A percentile compares a stretch with the other conserved stretches of the same genome.
phyloP scores from a whole-genome alignment of 2,888 invertebrate genomes.

The Melinopterus prodromus region DNA sequence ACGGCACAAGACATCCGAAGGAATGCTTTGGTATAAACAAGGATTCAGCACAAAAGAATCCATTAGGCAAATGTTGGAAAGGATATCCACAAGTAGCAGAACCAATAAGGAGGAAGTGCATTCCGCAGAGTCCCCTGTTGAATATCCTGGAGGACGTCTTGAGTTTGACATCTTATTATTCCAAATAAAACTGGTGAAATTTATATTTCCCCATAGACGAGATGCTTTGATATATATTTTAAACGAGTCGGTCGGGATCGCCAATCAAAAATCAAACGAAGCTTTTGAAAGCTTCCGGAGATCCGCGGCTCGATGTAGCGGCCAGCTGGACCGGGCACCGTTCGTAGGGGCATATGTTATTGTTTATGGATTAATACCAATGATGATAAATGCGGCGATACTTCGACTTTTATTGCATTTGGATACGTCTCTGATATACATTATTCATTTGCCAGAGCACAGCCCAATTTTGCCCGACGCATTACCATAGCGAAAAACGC shows the following conservation, averaged over 20 bases:
- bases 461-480: background rate
- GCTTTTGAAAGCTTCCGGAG: background rate
- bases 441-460: conserved; percentile 4
- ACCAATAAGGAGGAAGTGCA: no score
- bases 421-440: conserved; percentile 4
- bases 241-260: background rate
- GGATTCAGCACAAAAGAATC: no score
- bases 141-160: background rate
- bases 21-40: no score
- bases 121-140: no score
- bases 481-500: background rate
- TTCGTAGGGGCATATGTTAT: background rate
- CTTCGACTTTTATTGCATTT: conserved; percentile 4
- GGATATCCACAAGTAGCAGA: no score
- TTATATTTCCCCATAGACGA: background rate
- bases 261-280: background rate
- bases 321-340: background rate
- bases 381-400: background rate
- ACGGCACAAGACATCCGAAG: no score
- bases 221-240: background rate
- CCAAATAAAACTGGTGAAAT: background rate
- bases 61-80: no score
- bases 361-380: conserved; percentile 4
- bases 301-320: background rate
- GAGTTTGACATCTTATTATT: background rate